Evolutionary conservation across 2,797 vertebrate genomes (phyloP), one percentile per base, ranked within the genome.

Genomic region (Diplodus puntazzo): DNA sequence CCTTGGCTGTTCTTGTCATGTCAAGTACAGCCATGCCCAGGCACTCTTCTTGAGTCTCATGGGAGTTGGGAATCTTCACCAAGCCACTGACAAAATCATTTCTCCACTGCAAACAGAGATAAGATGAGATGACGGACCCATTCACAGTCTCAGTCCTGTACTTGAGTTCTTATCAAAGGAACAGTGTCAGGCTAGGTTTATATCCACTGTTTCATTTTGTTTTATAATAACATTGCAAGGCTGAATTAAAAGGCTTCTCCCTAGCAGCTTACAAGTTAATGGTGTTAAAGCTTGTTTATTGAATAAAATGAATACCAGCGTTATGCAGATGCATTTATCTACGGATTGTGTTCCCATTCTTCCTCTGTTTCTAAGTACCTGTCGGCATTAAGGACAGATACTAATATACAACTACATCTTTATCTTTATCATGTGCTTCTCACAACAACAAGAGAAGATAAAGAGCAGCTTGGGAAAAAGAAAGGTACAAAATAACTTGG

Each of bases 21-120:
- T 99, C 98, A 54, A 99, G 90, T 30, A 99, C 98, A 14, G 98
- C 98, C 97, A 99, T 96, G 42, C 98, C 98, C 63, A 99, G 96
- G 88, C 98, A 99, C 90, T 99, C 98, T 87, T 99, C 98, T 89
- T 99, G 97, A 11, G 95, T 95, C 93, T 98, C 97, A 0, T 98
- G 97, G 87, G 96, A 97, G 89, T 96, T 95, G 23, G 97, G 93
- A 78, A 99, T 93, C 71, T 95, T 96, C 87, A 98, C 92, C 89
- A 93, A 96, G 27, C 98, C 97, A 49, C 94, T 95, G 53, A 99
- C 95, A 94, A 99, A 99, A 91, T 99, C 98, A 89, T 96, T 94
- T 88, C 97, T 95, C 97, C 98, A 99, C 98, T 99, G 82, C 71
- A 65, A 30, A 72, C 6, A 77, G 10, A 76, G 1, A 72, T 5